A percentile compares a stretch with the other conserved stretches of the same genome.
These are phyloP conservation scores for Physocephala rufipes DNA, from an alignment of 2,888 invertebrate species.

Conservation along the genomic window DNA sequence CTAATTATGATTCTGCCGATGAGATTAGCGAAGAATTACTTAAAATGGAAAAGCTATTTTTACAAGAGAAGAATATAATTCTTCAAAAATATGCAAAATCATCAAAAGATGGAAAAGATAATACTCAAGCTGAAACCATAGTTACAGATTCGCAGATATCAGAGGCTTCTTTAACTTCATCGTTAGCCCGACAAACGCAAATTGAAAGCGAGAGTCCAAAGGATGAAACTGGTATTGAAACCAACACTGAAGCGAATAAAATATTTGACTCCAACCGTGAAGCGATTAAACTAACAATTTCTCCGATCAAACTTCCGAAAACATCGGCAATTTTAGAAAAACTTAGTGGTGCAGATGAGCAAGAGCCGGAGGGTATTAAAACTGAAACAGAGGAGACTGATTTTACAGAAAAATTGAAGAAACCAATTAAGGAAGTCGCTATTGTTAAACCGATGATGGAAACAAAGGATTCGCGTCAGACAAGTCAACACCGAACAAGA, in stretches of 20 bases:
- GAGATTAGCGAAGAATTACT: conserved; percentile 61
- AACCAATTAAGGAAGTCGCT: conserved; percentile 59
- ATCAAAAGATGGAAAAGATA: conserved; percentile 33
- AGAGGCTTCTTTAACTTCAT: no score
- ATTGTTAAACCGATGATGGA: conserved; percentile 63
- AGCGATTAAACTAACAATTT: conserved; percentile 62
- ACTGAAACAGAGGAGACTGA: conserved; percentile 50
- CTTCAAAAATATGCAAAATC: conserved; percentile 59
- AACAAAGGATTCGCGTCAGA: conserved; percentile 48
- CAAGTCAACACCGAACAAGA: conserved; percentile 41
- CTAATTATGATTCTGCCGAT: conserved; percentile 61
- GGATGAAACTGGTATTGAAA: conserved; percentile 1
- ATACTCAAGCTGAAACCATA: conserved; percentile 3
- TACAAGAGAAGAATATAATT: conserved; percentile 60
- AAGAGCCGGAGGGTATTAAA: conserved; percentile 33
- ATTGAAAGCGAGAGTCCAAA: conserved; percentile 1
- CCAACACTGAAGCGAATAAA: conserved; percentile 49
- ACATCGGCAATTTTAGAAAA: conserved; percentile 55
- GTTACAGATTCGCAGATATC: not conserved
- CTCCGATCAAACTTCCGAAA: conserved; percentile 57
- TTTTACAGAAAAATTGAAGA: conserved; percentile 54
- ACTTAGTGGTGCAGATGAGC: conserved; percentile 44
- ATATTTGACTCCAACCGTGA: conserved; percentile 63
- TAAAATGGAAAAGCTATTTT: conserved; percentile 60
- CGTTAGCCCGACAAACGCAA: conserved; percentile 33